phyloP scores from a whole-genome alignment of 2,888 invertebrate genomes.

The Amiota minor region DNA sequence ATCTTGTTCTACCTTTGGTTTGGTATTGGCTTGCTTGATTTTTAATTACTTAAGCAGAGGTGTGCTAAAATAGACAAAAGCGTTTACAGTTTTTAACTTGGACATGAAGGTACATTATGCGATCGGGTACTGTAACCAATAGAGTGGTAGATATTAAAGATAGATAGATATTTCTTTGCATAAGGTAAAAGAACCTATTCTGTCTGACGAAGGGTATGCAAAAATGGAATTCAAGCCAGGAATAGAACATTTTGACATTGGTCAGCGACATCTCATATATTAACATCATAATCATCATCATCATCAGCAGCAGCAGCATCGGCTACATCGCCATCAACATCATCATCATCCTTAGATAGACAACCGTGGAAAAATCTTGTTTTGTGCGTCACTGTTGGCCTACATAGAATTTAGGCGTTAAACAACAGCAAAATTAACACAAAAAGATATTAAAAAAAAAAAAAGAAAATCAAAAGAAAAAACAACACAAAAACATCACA shows the following conservation, averaged over 20 bases:
- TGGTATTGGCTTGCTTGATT: too few relatives aligned
- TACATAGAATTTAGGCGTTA: slow-evolving; percentile 48
- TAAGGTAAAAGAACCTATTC: too few relatives aligned
- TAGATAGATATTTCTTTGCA: too few relatives aligned
- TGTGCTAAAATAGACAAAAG: too few relatives aligned
- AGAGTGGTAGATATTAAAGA: too few relatives aligned
- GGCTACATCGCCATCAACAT: not conserved
- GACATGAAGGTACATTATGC: too few relatives aligned
- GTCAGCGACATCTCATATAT: not conserved
- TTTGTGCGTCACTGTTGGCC: slow-evolving; percentile 64
- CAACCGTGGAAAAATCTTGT: not conserved
- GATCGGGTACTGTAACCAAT: too few relatives aligned
- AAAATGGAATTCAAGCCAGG: not conserved
- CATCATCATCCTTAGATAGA: slow-evolving; percentile 5
- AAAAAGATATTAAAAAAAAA: slow-evolving; percentile 35
- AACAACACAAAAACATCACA: slow-evolving; percentile 47
- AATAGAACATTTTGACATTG: slow-evolving; percentile 14
- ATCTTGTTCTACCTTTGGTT: too few relatives aligned
- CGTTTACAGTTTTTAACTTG: too few relatives aligned
- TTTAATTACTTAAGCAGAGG: too few relatives aligned
- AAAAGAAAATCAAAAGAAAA: slow-evolving; percentile 38
- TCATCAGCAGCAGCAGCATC: too few relatives aligned
- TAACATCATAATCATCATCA: too few relatives aligned
- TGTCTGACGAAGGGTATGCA: not conserved
- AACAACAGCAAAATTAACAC: slow-evolving; percentile 30